phyloP scores from a whole-genome alignment of 1,140 invertebrate genomes.

The Drosophila saltans region DNA sequence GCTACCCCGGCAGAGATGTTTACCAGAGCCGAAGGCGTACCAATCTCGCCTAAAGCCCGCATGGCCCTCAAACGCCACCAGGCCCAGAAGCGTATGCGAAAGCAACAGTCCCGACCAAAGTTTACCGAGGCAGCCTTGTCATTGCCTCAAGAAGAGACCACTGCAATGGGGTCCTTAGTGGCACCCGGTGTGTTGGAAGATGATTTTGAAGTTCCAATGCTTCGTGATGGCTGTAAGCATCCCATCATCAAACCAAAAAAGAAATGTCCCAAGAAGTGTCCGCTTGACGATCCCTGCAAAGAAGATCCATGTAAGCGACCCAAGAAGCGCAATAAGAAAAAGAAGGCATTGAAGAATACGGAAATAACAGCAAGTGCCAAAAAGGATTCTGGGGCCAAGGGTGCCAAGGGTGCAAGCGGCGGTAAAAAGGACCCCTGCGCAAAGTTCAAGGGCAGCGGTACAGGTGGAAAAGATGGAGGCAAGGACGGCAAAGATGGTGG shows the following conservation, averaged over 20 bases:
- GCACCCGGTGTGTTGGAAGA: background rate
- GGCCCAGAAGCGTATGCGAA: conserved; percentile 27
- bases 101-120: background rate
- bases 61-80: conserved; percentile 30
- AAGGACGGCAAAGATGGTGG: conserved; percentile 10
- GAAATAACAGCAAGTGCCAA: conserved; percentile 38
- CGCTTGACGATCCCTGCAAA: conserved; percentile 63
- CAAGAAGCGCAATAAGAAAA: background rate
- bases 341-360: conserved; percentile 9
- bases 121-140: background rate
- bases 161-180: background rate
- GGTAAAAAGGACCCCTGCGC: conserved; percentile 39
- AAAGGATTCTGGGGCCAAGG: conserved; percentile 19
- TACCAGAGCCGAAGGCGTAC: background rate
- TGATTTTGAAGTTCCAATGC: conserved; percentile 8
- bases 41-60: background rate
- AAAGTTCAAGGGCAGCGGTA: conserved; percentile 17
- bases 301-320: conserved; percentile 54
- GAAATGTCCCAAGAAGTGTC: conserved; percentile 63
- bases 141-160: background rate
- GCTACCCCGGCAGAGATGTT: background rate
- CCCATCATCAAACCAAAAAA: conserved; percentile 59
- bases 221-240: conserved; percentile 60
- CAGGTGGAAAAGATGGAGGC: conserved; percentile 3
- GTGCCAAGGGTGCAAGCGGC: conserved; percentile 20